These are phyloP conservation scores for Platerodrilus igneus DNA, from an alignment of 2,888 invertebrate genomes.

Conservation along the genomic window DNA sequence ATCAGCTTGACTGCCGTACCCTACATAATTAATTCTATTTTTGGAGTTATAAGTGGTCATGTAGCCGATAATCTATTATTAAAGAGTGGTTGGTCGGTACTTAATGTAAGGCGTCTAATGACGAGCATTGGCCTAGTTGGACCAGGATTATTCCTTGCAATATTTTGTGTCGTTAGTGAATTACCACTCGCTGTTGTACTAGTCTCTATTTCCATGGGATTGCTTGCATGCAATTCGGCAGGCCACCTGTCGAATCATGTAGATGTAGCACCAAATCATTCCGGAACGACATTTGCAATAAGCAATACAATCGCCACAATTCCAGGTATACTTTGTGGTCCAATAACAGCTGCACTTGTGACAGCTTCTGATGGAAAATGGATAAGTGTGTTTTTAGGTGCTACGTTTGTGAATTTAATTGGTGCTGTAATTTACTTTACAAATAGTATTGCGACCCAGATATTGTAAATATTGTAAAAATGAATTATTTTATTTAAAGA, in stretches of 20 bases:
- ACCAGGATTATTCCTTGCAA: constrained; percentile 65
- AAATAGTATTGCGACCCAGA: constrained; percentile 65
- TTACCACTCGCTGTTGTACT: constrained; percentile 64
- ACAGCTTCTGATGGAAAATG: constrained; percentile 65
- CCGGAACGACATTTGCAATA: constrained; percentile 71
- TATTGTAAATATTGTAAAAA: too few species aligned
- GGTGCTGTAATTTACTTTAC: constrained; percentile 69
- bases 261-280: constrained; percentile 72
- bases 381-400: constrained; percentile 69
- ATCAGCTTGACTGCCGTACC: constrained; percentile 70
- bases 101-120: constrained; percentile 67
- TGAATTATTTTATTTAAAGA: too few species aligned
- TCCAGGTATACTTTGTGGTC: constrained; percentile 72
- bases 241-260: constrained; percentile 75
- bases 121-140: constrained; percentile 67
- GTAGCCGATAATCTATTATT: constrained; percentile 60
- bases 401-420: constrained; percentile 66
- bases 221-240: constrained; percentile 70
- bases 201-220: constrained; percentile 69
- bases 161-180: constrained; percentile 67
- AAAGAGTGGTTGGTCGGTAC: constrained; percentile 56
- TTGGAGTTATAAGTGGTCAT: constrained; percentile 67
- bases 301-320: constrained; percentile 73
- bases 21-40: constrained; percentile 67
- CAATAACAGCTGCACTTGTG: constrained; percentile 68